Evolutionary conservation across 2,888 invertebrate species (phyloP).

Genomic region (Orthosia gothica): DNA sequence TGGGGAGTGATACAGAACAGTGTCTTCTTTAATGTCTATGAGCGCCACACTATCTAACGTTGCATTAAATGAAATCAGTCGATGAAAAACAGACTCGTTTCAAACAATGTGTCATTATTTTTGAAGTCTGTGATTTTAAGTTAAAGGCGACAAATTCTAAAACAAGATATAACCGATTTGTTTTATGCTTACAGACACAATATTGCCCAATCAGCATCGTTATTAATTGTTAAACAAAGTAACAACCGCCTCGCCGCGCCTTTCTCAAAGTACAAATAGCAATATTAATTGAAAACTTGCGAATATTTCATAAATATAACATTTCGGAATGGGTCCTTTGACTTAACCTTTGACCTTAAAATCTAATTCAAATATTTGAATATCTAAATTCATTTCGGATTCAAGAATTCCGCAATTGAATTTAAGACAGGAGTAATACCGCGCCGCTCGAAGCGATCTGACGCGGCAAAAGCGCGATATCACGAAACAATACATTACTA

Average conservation of each 20-base stretch:
- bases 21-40: background rate
- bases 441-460: constrained; percentile 15
- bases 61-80: background rate
- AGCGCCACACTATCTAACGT: background rate
- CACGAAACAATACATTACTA: constrained; percentile 2
- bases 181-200: background rate
- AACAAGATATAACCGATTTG: background rate
- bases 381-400: constrained; percentile 52
- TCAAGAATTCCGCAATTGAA: constrained; percentile 58
- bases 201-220: constrained; percentile 11
- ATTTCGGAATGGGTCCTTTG: constrained; percentile 51
- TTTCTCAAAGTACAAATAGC: constrained; percentile 37
- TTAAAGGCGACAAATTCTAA: background rate
- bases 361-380: constrained; percentile 66
- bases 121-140: background rate
- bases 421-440: constrained; percentile 52
- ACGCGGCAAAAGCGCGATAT: background rate
- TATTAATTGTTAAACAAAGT: constrained; percentile 19
- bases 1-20: constrained; percentile 14
- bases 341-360: constrained; percentile 47
- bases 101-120: background rate
- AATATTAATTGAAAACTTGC: constrained; percentile 42
- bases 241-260: constrained; percentile 4
- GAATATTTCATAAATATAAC: constrained; percentile 49
- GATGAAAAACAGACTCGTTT: background rate